Evolutionary conservation across 2,797 vertebrate genomes (phyloP).

Genomic region (Neosilurus mollespiculum): DNA sequence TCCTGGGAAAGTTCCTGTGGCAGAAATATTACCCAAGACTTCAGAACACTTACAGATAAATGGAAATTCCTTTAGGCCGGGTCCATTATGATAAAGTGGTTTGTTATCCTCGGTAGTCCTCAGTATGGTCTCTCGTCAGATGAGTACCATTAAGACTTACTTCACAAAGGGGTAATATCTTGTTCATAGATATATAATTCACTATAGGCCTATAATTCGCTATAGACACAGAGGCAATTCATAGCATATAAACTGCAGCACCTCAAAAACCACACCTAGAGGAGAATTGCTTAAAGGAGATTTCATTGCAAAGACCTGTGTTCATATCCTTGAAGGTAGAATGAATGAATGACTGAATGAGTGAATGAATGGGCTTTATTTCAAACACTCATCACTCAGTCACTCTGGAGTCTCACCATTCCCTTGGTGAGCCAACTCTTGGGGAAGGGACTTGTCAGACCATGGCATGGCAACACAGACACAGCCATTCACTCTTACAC

Average conservation of each 20-base stretch:
- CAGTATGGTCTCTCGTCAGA: neutral
- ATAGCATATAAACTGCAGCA: neutral
- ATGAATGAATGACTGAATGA: no score
- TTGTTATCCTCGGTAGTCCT: neutral
- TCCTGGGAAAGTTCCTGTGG: neutral
- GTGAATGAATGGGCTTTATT: no score
- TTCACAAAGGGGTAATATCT: neutral
- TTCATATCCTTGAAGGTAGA: no score
- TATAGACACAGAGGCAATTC: neutral
- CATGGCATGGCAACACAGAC: no score
- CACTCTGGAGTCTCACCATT: no score
- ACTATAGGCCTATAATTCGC: neutral
- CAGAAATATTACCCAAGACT: neutral
- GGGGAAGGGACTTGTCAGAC: no score
- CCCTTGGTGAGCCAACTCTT: no score
- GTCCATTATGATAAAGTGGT: conserved; percentile 19
- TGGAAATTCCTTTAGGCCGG: conserved; percentile 8
- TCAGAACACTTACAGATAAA: conserved; percentile 5
- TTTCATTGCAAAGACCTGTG: neutral
- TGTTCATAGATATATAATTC: neutral
- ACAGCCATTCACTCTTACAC: no score
- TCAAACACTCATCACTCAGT: no score
- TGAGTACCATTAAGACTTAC: neutral
- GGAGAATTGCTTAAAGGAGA: neutral
- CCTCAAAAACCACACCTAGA: neutral